Base-by-base conservation (phyloP, 1,140 invertebrate species). In the Lethrus apterus region DNA sequence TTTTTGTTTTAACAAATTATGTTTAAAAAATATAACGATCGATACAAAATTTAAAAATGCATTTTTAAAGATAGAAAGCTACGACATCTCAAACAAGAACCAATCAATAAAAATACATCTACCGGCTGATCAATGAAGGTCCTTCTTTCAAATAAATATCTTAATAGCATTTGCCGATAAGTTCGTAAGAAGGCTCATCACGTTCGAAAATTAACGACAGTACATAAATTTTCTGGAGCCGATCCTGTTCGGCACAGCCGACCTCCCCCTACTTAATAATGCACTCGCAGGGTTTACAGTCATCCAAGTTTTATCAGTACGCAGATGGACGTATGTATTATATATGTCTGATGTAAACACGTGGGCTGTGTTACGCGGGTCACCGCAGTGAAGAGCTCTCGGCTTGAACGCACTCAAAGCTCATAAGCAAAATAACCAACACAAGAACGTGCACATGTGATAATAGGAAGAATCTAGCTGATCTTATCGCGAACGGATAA, bases 281-380 rank as follows among this genome's bases (percentile, higher is more conserved):
- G 49, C 49, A 51, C 36, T 20, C 33, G 18, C 26, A 23, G 44
- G 49, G 49, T 51, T 51, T 51, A 51, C 49, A 51, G 15, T 51
- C 49, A 51, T 51, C 29, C 49, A 51, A 41, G 49, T 51, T 51
- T 36, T 43, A 51, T 30, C 44, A 47, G 44, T 43, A 51, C 49
- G 49, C 49, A 51, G 49, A 51, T 51, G 47, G 49, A 33, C 36
- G 49, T 51, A 51, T 51, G 47, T 51, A 51, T 51, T 51, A 51
- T 51, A 51, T 44, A 51, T 47, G 49, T 26, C 32, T 41, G 38
- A 48, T 48, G 46, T 48, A 48, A 48, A 48, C 38, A 48, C 32
- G 21, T 26, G 30, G 15, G n/a, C 29, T 14, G 15, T 18, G 17
- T 13, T 44, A 33, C 43, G 43, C 18, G 31, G 43, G 43, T 50